phyloP scores from a whole-genome alignment of 2,888 invertebrate genomes.

The Aporophyla nigra region DNA sequence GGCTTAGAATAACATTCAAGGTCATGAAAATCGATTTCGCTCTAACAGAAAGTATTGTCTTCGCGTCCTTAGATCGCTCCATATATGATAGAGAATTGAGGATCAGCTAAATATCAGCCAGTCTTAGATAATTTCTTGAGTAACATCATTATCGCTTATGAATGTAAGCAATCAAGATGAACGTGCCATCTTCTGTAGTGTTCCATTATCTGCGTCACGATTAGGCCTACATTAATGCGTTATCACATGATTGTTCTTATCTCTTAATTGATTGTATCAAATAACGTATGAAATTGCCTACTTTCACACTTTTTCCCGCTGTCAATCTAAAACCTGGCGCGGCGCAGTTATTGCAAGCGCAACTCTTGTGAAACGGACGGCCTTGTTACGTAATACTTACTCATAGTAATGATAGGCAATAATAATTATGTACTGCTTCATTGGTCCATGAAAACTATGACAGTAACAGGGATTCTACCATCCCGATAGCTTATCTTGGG shows the following conservation, averaged over 20 bases:
- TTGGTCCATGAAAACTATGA: slow-evolving; percentile 27
- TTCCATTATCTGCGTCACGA: slow-evolving; percentile 39
- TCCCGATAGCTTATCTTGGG: neutral
- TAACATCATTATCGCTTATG: slow-evolving; percentile 19
- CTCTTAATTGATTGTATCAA: slow-evolving; percentile 35
- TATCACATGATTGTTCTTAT: slow-evolving; percentile 54
- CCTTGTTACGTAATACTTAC: slow-evolving; percentile 60
- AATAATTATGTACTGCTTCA: slow-evolving; percentile 47
- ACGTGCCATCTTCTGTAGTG: slow-evolving; percentile 34
- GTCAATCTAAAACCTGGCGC: slow-evolving; percentile 42
- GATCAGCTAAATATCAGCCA: slow-evolving; percentile 1
- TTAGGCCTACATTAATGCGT: slow-evolving; percentile 48
- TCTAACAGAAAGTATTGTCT: slow-evolving; percentile 23
- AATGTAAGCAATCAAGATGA: slow-evolving; percentile 42
- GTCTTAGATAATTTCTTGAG: slow-evolving; percentile 29
- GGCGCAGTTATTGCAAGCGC: slow-evolving; percentile 44
- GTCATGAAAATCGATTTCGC: slow-evolving; percentile 33
- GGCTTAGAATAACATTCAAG: slow-evolving; percentile 40
- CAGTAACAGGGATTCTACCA: neutral
- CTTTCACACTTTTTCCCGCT: slow-evolving; percentile 51
- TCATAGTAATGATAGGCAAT: slow-evolving; percentile 61
- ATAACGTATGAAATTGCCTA: slow-evolving; percentile 35
- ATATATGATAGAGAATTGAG: neutral
- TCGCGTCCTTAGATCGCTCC: slow-evolving; percentile 22
- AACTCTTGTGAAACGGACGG: slow-evolving; percentile 50